Percentiles rank a stretch among this genome's conserved stretches.
These are phyloP conservation scores for Poicephalus meyeri DNA, from an alignment of 2,113 vertebrate genomes.

Conservation along the genomic window DNA sequence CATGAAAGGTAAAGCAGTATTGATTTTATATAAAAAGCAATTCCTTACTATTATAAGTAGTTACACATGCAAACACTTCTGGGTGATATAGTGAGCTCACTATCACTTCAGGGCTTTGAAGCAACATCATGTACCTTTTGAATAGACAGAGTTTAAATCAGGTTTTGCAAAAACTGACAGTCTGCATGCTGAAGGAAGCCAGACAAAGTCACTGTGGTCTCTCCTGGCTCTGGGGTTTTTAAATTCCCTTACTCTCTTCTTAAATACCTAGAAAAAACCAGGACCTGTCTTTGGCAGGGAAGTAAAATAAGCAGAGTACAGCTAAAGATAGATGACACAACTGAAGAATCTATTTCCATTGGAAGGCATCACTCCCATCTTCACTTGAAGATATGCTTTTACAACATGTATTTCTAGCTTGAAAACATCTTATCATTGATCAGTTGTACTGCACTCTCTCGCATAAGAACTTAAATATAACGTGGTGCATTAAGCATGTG, in stretches of 20 bases:
- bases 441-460: neutral
- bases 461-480: fast-evolving
- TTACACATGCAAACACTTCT: neutral
- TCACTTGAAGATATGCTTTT: neutral
- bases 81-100: neutral
- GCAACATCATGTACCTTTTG: neutral
- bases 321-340: neutral
- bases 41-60: neutral
- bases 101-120: neutral
- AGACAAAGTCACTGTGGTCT: neutral
- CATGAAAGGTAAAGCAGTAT: neutral
- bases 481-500: fast-evolving
- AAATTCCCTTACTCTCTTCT: neutral
- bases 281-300: neutral
- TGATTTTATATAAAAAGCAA: neutral
- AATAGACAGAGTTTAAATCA: neutral
- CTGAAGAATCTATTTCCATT: fast-evolving
- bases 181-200: neutral
- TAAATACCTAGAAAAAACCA: too few relatives aligned
- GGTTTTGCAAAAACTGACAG: neutral
- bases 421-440: neutral
- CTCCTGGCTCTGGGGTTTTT: neutral
- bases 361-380: neutral
- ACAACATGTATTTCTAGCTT: neutral
- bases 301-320: neutral